These are phyloP conservation scores for Sebastes minor DNA, from an alignment of 2,797 vertebrate species.

Conservation along the genomic window DNA sequence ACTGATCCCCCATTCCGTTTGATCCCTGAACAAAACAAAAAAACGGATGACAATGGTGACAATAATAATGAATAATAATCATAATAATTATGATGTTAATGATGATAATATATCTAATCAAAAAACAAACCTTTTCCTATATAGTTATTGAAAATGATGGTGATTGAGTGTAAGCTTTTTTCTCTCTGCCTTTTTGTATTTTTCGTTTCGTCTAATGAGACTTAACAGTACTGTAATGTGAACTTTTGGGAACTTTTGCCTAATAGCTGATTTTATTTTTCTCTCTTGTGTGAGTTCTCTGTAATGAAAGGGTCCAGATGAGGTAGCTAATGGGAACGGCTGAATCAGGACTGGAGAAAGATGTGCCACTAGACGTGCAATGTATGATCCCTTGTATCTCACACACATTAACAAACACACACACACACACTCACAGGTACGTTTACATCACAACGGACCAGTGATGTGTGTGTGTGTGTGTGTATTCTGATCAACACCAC, in stretches of 20 bases:
- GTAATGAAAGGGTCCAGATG: constrained; percentile 65
- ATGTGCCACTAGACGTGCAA: constrained; percentile 71
- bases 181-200: constrained; percentile 74
- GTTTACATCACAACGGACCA: not conserved
- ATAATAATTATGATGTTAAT: constrained; percentile 81
- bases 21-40: constrained; percentile 62
- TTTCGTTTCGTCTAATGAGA: constrained; percentile 77
- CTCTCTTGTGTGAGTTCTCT: constrained; percentile 64
- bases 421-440: constrained; percentile 24
- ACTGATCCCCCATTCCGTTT: constrained; percentile 63
- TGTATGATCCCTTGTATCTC: constrained; percentile 51
- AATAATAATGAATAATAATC: constrained; percentile 79
- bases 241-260: constrained; percentile 76
- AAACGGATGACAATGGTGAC: constrained; percentile 68
- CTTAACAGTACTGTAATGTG: constrained; percentile 85
- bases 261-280: constrained; percentile 74
- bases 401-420: not conserved
- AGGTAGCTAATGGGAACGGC: constrained; percentile 44
- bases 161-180: constrained; percentile 79
- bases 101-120: constrained; percentile 83
- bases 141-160: constrained; percentile 78
- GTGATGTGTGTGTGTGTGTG: constrained; percentile 41
- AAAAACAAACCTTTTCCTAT: constrained; percentile 77
- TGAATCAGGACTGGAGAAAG: constrained; percentile 52
- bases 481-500: constrained; percentile 54